phyloP scores from a whole-genome alignment of 2,113 vertebrate species.

The Sminthopsis crassicaudata region DNA sequence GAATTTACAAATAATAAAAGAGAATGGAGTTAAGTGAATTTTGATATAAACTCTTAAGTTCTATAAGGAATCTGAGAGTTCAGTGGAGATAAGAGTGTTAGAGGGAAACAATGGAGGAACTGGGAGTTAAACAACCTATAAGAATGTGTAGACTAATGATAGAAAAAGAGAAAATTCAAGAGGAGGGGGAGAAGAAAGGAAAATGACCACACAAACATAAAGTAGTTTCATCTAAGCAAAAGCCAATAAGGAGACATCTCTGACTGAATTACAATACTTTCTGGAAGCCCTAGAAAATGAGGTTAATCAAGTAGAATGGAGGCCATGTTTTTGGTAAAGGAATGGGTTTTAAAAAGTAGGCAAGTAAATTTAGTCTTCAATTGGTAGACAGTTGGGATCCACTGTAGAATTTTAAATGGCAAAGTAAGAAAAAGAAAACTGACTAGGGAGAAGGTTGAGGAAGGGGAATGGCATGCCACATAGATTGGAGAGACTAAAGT shows the following conservation, averaged over 20 bases:
- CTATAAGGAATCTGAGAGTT: neutral
- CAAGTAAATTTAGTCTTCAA: neutral
- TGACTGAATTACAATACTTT: neutral
- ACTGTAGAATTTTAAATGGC: neutral
- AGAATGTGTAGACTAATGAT: neutral
- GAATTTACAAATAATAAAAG: neutral
- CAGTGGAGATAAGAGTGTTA: neutral
- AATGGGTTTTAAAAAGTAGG: neutral
- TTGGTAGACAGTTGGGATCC: neutral
- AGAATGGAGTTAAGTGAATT: neutral
- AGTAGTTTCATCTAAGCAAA: neutral
- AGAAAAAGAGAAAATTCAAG: neutral
- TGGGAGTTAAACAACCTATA: neutral
- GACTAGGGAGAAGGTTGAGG: neutral
- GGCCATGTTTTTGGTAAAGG: too few relatives aligned
- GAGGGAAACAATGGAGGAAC: neutral
- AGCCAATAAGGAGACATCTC: neutral
- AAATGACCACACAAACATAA: neutral
- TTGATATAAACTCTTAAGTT: neutral
- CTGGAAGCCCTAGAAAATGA: neutral
- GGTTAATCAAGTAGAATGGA: neutral
- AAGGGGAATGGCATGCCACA: neutral
- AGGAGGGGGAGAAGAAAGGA: neutral
- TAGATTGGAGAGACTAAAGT: neutral
- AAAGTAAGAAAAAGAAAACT: neutral